These are phyloP conservation scores for Colletes latitarsis DNA, from an alignment of 1,140 invertebrate genomes.

Conservation along the genomic window DNA sequence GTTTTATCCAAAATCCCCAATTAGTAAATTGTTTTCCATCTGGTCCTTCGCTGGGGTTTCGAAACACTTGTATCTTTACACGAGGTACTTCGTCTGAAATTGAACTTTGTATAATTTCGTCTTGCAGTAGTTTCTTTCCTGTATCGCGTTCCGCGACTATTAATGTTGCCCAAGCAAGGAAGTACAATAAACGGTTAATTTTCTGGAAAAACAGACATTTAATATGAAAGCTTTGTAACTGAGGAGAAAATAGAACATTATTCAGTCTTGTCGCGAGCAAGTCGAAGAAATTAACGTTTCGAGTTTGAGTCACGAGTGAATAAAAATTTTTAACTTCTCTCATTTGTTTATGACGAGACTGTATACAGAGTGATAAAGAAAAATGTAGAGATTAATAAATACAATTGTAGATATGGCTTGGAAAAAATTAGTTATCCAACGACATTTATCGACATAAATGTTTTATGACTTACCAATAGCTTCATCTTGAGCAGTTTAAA, in stretches of 20 bases:
- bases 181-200: not conserved
- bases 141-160: not conserved
- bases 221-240: no score
- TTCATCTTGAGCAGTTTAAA: slow-evolving; percentile 16
- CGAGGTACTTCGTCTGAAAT: slow-evolving; percentile 77
- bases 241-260: no score
- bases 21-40: slow-evolving; percentile 83
- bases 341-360: no score
- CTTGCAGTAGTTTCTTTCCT: not conserved
- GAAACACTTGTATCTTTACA: slow-evolving; percentile 88
- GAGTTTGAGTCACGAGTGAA: no score
- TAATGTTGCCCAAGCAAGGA: not conserved
- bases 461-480: slow-evolving; percentile 25
- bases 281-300: no score
- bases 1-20: slow-evolving; percentile 89
- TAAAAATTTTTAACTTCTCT: no score
- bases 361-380: no score
- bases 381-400: not conserved
- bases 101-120: not conserved
- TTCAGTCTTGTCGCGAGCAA: no score
- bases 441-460: not conserved
- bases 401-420: no score
- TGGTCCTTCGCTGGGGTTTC: slow-evolving; percentile 84
- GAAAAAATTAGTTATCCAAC: not conserved
- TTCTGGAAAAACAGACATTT: not conserved